A percentile compares a stretch with the other conserved stretches of the same genome.
These are phyloP conservation scores for Dreissena rostriformis DNA, from an alignment of 1,140 invertebrate genomes.

Conservation along the genomic window DNA sequence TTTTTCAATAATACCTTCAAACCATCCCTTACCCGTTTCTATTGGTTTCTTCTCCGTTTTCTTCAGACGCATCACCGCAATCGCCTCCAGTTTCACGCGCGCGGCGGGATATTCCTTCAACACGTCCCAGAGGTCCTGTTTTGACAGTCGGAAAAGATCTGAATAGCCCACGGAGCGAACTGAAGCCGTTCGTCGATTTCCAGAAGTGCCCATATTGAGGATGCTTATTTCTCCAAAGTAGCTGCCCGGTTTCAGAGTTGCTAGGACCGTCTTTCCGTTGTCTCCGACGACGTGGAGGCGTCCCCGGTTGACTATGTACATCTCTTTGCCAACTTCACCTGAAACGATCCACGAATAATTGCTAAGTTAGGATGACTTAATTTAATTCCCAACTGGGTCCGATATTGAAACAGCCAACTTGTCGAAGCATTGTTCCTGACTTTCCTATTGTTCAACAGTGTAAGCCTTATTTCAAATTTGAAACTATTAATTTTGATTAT, in stretches of 20 bases:
- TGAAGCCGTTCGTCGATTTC: conserved; percentile 88
- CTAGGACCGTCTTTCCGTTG: conserved; percentile 95
- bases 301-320: conserved; percentile 99
- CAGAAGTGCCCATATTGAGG: conserved; percentile 99
- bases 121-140: conserved; percentile 99
- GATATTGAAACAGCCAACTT: too few species aligned
- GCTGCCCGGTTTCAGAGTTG: conserved; percentile 93
- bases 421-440: too few species aligned
- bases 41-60: conserved; percentile 79
- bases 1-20: not conserved
- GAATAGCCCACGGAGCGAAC: conserved; percentile 99
- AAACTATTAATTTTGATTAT: too few species aligned
- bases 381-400: too few species aligned
- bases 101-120: conserved; percentile 99
- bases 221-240: conserved; percentile 99
- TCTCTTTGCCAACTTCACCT: conserved; percentile 99
- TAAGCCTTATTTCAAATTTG: too few species aligned
- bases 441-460: too few species aligned
- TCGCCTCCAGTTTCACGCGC: conserved; percentile 96
- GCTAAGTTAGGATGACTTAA: too few species aligned
- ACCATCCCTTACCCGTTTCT: conserved; percentile 72
- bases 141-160: conserved; percentile 98
- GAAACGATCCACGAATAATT: conserved; percentile 63
- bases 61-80: conserved; percentile 95
- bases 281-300: conserved; percentile 98